phyloP scores from a whole-genome alignment of 1,140 invertebrate genomes.

The Tetramorium alpestre region DNA sequence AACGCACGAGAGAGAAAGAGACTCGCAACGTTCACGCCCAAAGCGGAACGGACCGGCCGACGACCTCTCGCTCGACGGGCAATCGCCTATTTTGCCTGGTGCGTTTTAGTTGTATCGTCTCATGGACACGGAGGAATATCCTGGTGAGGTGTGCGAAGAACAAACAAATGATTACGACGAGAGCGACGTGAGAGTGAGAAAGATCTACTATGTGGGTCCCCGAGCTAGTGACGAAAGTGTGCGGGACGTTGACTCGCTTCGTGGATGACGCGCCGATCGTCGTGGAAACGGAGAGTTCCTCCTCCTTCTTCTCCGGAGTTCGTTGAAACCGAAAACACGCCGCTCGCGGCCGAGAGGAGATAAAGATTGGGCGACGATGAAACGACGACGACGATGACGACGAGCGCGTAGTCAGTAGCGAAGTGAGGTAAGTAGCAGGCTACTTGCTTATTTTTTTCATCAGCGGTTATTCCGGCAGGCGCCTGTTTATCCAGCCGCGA shows the following conservation, averaged over 20 bases:
- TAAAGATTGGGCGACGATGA: slow-evolving; percentile 4
- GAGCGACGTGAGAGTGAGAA: neutral
- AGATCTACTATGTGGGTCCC: slow-evolving; percentile 32
- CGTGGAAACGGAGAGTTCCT: slow-evolving; percentile 37
- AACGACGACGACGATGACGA: no score
- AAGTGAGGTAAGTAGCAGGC: neutral
- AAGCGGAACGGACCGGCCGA: neutral
- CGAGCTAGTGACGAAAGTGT: slow-evolving; percentile 57
- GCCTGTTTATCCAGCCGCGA: slow-evolving; percentile 19
- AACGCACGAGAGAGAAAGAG: neutral
- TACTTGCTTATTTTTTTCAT: slow-evolving; percentile 41
- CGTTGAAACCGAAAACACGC: slow-evolving; percentile 55
- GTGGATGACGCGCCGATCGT: slow-evolving; percentile 42
- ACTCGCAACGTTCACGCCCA: neutral
- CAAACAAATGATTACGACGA: slow-evolving; percentile 58
- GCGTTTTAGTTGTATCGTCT: slow-evolving; percentile 45
- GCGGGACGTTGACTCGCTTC: slow-evolving; percentile 57
- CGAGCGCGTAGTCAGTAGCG: neutral
- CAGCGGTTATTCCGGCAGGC: neutral
- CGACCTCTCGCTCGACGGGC: neutral
- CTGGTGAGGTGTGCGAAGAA: slow-evolving; percentile 28
- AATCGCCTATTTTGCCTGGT: slow-evolving; percentile 22
- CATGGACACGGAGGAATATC: neutral
- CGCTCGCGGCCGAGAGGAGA: neutral
- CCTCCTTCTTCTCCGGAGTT: neutral